Conservation (phyloP, 2,888 invertebrate genomes). For the Theristus sp. region DNA sequence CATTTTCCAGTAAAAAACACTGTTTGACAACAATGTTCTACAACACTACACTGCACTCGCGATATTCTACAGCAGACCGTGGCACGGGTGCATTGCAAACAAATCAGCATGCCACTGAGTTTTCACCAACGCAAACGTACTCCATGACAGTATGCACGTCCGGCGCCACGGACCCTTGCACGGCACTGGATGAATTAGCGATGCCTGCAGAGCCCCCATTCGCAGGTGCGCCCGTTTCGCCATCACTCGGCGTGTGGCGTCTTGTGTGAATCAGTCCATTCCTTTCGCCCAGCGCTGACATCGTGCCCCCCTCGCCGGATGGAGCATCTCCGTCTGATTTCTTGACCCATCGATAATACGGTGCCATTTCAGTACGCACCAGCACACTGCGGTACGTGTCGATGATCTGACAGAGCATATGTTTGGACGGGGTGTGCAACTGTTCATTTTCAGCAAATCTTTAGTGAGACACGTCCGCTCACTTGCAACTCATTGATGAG, state of each 20-base stretch:
- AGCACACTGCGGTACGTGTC: constrained; percentile 79
- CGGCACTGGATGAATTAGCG: too few relatives aligned
- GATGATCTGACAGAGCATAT: constrained; percentile 48
- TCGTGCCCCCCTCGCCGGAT: constrained; percentile 50
- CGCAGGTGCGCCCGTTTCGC: too few relatives aligned
- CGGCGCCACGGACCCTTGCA: too few relatives aligned
- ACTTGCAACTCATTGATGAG: constrained; percentile 82
- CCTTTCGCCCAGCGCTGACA: constrained; percentile 37
- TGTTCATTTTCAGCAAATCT: constrained; percentile 1
- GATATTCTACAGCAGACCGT: too few relatives aligned
- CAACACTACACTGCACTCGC: too few relatives aligned
- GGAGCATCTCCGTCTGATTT: constrained; percentile 29
- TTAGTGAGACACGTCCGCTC: background rate
- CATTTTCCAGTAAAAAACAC: too few relatives aligned
- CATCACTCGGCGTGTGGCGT: constrained; percentile 41
- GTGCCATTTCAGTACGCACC: constrained; percentile 90
- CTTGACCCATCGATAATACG: constrained; percentile 62
- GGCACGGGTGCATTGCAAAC: too few relatives aligned
- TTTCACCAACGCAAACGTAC: too few relatives aligned
- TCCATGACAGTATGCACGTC: too few relatives aligned
- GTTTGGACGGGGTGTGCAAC: background rate
- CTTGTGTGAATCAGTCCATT: constrained; percentile 92
- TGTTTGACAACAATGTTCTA: too few relatives aligned
- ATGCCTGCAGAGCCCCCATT: too few relatives aligned
- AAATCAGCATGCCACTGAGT: too few relatives aligned